Evolutionary conservation across 2,888 invertebrate species (phyloP).

Genomic region (Atrina japonica): DNA sequence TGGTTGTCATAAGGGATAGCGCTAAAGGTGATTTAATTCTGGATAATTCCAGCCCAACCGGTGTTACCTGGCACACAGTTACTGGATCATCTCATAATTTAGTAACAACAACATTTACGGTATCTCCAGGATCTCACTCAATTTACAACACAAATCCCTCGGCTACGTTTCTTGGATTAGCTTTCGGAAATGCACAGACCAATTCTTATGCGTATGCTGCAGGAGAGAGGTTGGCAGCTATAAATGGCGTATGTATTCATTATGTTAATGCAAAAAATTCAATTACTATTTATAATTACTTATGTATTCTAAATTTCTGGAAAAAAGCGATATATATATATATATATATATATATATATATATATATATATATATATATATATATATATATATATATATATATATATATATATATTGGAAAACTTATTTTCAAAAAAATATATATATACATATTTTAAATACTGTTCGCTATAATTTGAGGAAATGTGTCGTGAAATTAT

Average conservation of each 20-base stretch:
- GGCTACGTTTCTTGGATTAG: constrained; percentile 60
- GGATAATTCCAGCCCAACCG: constrained; percentile 29
- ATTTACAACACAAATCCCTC: constrained; percentile 58
- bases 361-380: too few species aligned
- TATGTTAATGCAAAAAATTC: not conserved
- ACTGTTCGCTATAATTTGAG: too few species aligned
- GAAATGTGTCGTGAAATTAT: too few species aligned
- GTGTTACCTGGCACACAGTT: constrained; percentile 39
- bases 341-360: not conserved
- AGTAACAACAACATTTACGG: constrained; percentile 42
- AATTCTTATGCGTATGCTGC: constrained; percentile 68
- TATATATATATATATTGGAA: too few species aligned
- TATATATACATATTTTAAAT: too few species aligned
- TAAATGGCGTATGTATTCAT: constrained; percentile 50
- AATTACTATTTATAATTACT: constrained; percentile 12
- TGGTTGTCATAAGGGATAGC: constrained; percentile 39
- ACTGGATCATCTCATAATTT: constrained; percentile 36
- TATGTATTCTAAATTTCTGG: not conserved
- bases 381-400: too few species aligned
- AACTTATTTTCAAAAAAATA: too few species aligned
- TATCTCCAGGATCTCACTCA: constrained; percentile 55
- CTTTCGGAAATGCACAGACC: constrained; percentile 62
- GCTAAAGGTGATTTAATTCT: constrained; percentile 41
- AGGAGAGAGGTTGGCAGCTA: constrained; percentile 57
- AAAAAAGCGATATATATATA: too few species aligned